A percentile compares a stretch with the other conserved stretches of the same genome.
Evolutionary conservation across 2,888 invertebrate genomes (phyloP).

Genomic region (Dinocampus coccinellae): DNA sequence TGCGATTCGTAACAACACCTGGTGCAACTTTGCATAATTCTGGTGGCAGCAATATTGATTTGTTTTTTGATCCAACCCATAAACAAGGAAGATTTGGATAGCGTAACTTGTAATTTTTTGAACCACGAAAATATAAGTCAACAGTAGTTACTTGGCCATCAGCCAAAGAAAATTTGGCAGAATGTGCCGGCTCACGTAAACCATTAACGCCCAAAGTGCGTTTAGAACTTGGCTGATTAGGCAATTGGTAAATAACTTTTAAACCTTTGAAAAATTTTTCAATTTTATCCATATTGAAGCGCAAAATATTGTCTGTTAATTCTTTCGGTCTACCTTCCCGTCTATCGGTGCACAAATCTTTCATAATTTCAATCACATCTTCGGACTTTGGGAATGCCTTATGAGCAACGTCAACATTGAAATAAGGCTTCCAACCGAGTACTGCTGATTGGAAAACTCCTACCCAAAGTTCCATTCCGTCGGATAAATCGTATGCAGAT

Average conservation of each 20-base stretch:
- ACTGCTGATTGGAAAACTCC: conserved; percentile 95
- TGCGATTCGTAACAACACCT: conserved; percentile 83
- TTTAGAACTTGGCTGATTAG: conserved; percentile 64
- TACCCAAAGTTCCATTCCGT: conserved; percentile 91
- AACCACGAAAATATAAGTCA: conserved; percentile 67
- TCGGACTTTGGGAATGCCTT: conserved; percentile 81
- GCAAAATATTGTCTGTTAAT: conserved; percentile 51
- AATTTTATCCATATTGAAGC: conserved; percentile 18
- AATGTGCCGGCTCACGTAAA: conserved; percentile 61
- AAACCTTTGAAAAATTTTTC: conserved; percentile 69
- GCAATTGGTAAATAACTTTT: conserved; percentile 71
- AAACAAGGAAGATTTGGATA: conserved; percentile 85
- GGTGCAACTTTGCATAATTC: conserved; percentile 75
- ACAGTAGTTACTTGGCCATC: conserved; percentile 67
- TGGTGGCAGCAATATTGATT: conserved; percentile 83
- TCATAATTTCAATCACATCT: conserved; percentile 70
- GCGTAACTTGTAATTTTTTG: conserved; percentile 69
- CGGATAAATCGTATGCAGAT: conserved; percentile 76
- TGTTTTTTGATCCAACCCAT: conserved; percentile 81
- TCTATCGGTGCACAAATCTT: conserved; percentile 49
- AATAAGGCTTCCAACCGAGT: conserved; percentile 84
- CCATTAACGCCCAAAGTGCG: conserved; percentile 71
- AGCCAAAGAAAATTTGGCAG: conserved; percentile 64
- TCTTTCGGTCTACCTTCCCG: conserved; percentile 38
- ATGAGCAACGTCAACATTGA: conserved; percentile 93